Evolutionary conservation across 2,113 vertebrate species (phyloP).

Genomic region (Vimba vimba): DNA sequence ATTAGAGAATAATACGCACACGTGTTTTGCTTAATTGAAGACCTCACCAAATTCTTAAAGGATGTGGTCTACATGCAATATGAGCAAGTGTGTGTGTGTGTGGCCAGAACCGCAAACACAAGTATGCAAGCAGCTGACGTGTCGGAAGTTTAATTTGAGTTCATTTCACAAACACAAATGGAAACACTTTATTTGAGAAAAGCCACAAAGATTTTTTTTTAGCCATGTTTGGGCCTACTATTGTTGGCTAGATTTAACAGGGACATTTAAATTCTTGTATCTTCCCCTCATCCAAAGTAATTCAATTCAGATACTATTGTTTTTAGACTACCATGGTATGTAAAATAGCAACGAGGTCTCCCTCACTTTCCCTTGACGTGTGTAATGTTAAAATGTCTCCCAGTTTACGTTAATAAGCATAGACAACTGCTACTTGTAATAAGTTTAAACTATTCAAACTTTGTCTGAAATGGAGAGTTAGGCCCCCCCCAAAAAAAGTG

Average conservation of each 20-base stretch:
- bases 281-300: neutral
- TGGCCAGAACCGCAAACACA: conserved; percentile 31
- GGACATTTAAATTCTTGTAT: neutral
- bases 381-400: neutral
- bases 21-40: conserved; percentile 42
- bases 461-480: neutral
- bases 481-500: neutral
- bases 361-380: neutral
- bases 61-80: conserved; percentile 28
- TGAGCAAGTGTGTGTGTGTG: conserved; percentile 40
- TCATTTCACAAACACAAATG: neutral
- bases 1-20: conserved; percentile 31
- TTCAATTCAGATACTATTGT: neutral
- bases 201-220: neutral
- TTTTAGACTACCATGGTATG: neutral
- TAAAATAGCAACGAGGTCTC: neutral
- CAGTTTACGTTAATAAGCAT: neutral
- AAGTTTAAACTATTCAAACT: neutral
- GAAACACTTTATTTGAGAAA: neutral
- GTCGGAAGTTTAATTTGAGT: conserved; percentile 20
- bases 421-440: neutral
- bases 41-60: conserved; percentile 36
- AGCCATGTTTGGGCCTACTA: neutral
- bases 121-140: conserved; percentile 17
- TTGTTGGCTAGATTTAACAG: neutral